Percentiles rank a stretch among this genome's conserved stretches.
Evolutionary conservation across 2,888 invertebrate genomes (phyloP).

Genomic region (Limulus polyphemus): DNA sequence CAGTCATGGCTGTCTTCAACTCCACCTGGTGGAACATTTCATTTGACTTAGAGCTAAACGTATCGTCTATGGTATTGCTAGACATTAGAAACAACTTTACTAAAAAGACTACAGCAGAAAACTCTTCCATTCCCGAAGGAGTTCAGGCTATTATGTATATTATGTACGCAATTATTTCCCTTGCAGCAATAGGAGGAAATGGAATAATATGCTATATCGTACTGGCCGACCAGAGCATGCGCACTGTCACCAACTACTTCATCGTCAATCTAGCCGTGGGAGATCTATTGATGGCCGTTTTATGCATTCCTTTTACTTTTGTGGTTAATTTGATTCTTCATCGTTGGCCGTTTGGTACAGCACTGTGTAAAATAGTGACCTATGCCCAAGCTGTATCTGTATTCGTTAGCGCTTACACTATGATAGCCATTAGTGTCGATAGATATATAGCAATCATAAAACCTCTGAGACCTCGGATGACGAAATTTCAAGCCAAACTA

Average conservation of each 20-base stretch:
- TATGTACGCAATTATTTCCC: conserved; percentile 39
- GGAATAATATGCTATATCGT: conserved; percentile 70
- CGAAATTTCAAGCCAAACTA: conserved; percentile 54
- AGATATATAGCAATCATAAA: conserved; percentile 84
- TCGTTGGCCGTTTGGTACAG: conserved; percentile 76
- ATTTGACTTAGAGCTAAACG: too few species aligned
- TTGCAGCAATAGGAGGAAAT: conserved; percentile 40
- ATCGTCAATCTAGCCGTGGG: conserved; percentile 72
- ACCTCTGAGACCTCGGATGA: conserved; percentile 66
- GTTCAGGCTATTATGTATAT: conserved; percentile 36
- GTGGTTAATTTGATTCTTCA: conserved; percentile 60
- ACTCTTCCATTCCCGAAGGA: conserved; percentile 10
- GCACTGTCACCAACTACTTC: conserved; percentile 83
- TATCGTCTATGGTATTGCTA: too few species aligned
- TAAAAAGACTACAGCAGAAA: too few species aligned
- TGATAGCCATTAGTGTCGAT: conserved; percentile 80
- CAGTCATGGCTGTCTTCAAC: too few species aligned
- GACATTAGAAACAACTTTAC: too few species aligned
- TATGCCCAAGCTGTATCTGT: conserved; percentile 51
- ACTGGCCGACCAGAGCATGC: conserved; percentile 66
- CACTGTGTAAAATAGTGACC: conserved; percentile 69
- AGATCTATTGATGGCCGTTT: conserved; percentile 74
- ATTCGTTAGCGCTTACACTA: conserved; percentile 57
- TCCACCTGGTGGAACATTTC: too few species aligned
- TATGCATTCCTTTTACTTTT: conserved; percentile 84